These are phyloP conservation scores for Vanacampus margaritifer DNA, from an alignment of 2,113 vertebrate species.

Conservation along the genomic window DNA sequence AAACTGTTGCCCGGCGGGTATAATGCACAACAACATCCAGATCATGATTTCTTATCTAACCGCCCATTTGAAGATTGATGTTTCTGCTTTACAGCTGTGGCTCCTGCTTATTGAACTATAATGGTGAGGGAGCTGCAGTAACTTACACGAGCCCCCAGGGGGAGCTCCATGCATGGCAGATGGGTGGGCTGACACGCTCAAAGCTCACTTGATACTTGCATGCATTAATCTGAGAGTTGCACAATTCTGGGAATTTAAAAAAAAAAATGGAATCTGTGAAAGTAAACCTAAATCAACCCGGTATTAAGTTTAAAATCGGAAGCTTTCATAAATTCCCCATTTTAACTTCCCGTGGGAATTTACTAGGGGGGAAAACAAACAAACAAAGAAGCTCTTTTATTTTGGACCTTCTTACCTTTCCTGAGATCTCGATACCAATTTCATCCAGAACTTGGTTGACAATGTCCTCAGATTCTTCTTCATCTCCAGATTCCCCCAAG, in stretches of 20 bases:
- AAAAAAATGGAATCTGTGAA: too few species aligned
- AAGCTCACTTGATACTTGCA: too few species aligned
- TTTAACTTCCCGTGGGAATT: too few species aligned
- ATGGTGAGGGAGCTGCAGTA: slow-evolving; percentile 42
- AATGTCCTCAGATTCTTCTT: slow-evolving; percentile 96
- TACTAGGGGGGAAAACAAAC: background rate
- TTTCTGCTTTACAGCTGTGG: slow-evolving; percentile 31
- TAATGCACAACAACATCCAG: background rate
- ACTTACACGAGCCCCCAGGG: slow-evolving; percentile 50
- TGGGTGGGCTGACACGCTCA: slow-evolving; percentile 35
- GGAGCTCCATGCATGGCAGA: slow-evolving; percentile 57
- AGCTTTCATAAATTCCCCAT: too few species aligned
- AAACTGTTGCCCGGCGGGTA: slow-evolving; percentile 2
- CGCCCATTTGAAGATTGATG: slow-evolving; percentile 4
- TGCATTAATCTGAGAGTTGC: too few species aligned
- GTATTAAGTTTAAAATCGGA: too few species aligned
- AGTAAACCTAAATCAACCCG: too few species aligned
- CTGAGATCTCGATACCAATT: slow-evolving; percentile 96
- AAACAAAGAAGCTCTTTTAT: background rate
- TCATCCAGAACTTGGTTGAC: slow-evolving; percentile 97
- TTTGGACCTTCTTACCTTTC: slow-evolving; percentile 78
- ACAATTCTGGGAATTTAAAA: too few species aligned
- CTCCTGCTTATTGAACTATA: slow-evolving; percentile 21
- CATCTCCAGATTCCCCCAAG: slow-evolving; percentile 94
- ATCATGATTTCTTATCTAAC: slow-evolving; percentile 12